Evolutionary conservation across 2,113 vertebrate genomes (phyloP).

Genomic region (Clarias gariepinus): DNA sequence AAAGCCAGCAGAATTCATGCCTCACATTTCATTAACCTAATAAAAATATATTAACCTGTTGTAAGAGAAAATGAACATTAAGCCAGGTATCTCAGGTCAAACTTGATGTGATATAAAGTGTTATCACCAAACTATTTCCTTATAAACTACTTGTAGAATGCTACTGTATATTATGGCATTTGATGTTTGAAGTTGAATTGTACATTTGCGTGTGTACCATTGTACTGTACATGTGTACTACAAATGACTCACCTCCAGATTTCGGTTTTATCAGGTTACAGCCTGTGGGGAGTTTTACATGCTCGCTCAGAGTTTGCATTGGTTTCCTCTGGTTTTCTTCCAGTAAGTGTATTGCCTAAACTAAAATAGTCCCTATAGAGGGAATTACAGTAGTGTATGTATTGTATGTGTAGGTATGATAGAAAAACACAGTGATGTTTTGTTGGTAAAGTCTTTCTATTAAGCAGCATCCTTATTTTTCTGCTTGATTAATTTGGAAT

Average conservation of each 20-base stretch:
- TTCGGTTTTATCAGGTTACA: neutral
- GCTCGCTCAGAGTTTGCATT: neutral
- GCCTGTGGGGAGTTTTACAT: neutral
- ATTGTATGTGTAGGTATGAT: neutral
- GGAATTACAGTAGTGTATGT: neutral
- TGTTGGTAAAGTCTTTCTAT: neutral
- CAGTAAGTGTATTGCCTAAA: neutral
- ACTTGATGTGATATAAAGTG: neutral
- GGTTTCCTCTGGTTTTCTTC: neutral
- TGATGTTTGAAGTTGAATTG: neutral
- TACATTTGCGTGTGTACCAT: neutral
- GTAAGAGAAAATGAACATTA: constrained; percentile 28
- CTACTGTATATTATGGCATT: neutral
- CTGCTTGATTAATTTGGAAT: neutral
- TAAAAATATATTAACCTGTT: constrained; percentile 39
- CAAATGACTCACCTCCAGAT: neutral
- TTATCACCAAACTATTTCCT: neutral
- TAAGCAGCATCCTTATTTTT: neutral
- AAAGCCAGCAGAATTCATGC: neutral
- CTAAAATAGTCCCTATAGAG: no score
- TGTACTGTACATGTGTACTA: neutral
- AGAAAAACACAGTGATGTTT: neutral
- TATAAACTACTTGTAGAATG: neutral
- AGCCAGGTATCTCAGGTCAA: constrained; percentile 10
- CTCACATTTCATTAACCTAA: constrained; percentile 40